Evolutionary conservation across 1,140 invertebrate species (phyloP).

Genomic region (Bemisia tabaci): DNA sequence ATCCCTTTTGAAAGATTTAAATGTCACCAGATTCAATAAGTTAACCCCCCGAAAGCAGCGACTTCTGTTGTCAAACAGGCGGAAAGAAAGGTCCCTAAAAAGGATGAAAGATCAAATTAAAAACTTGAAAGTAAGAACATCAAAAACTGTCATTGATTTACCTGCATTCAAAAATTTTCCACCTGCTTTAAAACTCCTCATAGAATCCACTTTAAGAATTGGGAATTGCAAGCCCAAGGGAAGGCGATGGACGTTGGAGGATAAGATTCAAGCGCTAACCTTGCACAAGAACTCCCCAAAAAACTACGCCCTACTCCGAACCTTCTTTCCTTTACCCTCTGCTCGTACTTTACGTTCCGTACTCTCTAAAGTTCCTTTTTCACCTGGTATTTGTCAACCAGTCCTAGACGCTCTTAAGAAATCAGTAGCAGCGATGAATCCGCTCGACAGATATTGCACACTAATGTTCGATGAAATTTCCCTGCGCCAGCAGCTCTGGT

Average conservation of each 20-base stretch:
- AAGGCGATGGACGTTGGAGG: slow-evolving; percentile 1
- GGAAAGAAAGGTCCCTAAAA: background rate
- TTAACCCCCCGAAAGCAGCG: background rate
- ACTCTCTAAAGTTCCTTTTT: background rate
- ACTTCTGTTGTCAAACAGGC: background rate
- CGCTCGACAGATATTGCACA: background rate
- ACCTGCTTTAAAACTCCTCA: background rate
- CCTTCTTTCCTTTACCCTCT: slow-evolving; percentile 4
- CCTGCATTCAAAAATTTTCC: background rate
- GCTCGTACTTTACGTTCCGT: background rate
- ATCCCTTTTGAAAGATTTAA: background rate
- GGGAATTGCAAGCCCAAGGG: background rate
- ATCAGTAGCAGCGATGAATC: background rate
- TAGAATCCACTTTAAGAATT: background rate
- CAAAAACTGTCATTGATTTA: background rate
- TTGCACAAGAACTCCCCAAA: background rate
- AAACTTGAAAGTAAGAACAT: background rate
- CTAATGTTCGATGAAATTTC: background rate
- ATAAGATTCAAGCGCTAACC: slow-evolving; percentile 3
- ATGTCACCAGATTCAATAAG: background rate
- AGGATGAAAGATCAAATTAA: background rate
- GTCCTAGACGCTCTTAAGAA: background rate
- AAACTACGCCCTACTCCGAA: background rate
- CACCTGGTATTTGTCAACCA: background rate
- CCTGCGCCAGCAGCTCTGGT: background rate